Percentiles rank a stretch among this genome's conserved stretches.
These are phyloP conservation scores for Gastracanthus pulcherrimus DNA, from an alignment of 2,888 invertebrate species.

Conservation along the genomic window DNA sequence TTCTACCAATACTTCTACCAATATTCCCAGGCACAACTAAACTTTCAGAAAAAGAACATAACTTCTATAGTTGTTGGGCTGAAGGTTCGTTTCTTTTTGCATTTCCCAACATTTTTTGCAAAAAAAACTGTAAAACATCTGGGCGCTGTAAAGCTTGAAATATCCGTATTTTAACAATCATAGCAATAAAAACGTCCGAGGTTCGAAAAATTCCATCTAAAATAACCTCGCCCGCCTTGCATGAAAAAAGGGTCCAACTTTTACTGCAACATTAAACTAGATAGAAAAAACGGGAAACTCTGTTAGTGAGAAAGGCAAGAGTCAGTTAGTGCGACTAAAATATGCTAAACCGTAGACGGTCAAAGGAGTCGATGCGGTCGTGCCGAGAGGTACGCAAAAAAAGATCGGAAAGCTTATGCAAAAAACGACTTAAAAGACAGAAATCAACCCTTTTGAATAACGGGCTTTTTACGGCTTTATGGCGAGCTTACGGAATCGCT, in stretches of 20 bases:
- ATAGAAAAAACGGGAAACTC: background rate
- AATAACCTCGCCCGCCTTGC: background rate
- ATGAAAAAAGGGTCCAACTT: background rate
- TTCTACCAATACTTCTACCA: background rate
- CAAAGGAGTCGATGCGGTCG: too few species aligned
- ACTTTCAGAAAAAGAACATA: background rate
- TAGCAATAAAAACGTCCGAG: background rate
- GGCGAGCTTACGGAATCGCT: slow-evolving; percentile 16
- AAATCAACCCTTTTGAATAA: slow-evolving; percentile 31
- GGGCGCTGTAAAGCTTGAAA: background rate
- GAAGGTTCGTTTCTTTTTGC: background rate
- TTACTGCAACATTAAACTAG: background rate
- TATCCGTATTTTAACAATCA: background rate
- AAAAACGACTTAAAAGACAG: slow-evolving; percentile 1
- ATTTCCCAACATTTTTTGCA: background rate
- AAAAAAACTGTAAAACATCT: background rate
- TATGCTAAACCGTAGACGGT: too few species aligned
- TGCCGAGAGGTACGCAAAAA: background rate
- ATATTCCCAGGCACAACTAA: background rate
- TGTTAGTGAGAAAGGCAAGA: slow-evolving; percentile 16
- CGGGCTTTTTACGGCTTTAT: slow-evolving; percentile 28
- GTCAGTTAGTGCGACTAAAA: slow-evolving; percentile 15
- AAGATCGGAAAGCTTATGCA: background rate
- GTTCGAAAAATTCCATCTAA: background rate
- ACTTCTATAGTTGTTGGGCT: too few species aligned